phyloP scores from a whole-genome alignment of 2,888 invertebrate genomes.

The Drosophila nr. medialis region DNA sequence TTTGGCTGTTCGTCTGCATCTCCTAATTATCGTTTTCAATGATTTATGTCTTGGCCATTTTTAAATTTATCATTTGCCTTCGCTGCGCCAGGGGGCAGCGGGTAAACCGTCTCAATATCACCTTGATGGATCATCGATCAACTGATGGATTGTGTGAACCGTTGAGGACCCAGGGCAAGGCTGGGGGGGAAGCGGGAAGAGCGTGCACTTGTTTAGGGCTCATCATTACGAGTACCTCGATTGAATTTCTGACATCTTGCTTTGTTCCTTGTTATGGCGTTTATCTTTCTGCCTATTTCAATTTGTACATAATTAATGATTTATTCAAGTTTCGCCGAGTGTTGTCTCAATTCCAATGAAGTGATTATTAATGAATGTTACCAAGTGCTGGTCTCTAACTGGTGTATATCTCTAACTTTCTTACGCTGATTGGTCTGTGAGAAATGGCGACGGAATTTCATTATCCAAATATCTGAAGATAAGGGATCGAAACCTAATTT shows the following conservation, averaged over 20 bases:
- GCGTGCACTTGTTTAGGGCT: constrained; percentile 66
- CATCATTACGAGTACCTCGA: constrained; percentile 51
- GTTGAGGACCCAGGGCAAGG: not conserved
- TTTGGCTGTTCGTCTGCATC: constrained; percentile 49
- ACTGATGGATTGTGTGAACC: constrained; percentile 79
- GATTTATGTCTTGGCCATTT: constrained; percentile 71
- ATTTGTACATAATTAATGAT: constrained; percentile 74
- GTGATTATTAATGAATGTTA: constrained; percentile 65
- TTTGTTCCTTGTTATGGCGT: constrained; percentile 54
- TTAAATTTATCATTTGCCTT: constrained; percentile 59
- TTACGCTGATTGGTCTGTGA: not conserved
- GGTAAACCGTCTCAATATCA: constrained; percentile 61
- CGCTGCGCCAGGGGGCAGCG: constrained; percentile 22
- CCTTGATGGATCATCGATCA: constrained; percentile 75
- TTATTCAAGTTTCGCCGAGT: constrained; percentile 61
- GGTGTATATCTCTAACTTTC: constrained; percentile 23
- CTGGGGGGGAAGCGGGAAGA: constrained; percentile 2
- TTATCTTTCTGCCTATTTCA: constrained; percentile 52
- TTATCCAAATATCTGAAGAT: not conserved
- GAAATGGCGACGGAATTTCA: constrained; percentile 21
- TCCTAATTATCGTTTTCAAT: constrained; percentile 70
- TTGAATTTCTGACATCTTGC: constrained; percentile 78
- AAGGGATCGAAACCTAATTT: not conserved
- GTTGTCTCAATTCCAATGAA: constrained; percentile 73
- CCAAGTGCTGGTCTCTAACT: constrained; percentile 26